Evolutionary conservation across 2,113 vertebrate genomes (phyloP).

Genomic region (Neopipo cinnamomea): DNA sequence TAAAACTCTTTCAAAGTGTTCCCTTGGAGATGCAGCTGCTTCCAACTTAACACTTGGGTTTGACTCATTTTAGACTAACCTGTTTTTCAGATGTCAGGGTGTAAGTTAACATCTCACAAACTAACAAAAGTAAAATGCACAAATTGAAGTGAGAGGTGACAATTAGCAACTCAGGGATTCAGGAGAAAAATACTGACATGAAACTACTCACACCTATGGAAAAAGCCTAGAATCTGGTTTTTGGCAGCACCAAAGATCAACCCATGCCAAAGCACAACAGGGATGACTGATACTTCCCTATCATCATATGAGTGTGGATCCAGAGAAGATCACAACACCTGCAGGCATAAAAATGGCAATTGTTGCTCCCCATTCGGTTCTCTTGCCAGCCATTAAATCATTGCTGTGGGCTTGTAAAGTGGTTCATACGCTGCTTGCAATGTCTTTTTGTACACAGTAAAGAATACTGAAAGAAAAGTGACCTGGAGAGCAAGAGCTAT

Average conservation of each 20-base stretch:
- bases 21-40: not conserved
- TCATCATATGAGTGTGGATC: fast-evolving
- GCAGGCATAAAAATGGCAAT: fast-evolving
- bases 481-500: not conserved
- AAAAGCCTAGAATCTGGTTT: not conserved
- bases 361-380: not conserved
- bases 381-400: not conserved
- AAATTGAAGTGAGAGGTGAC: not conserved
- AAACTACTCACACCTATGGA: not conserved
- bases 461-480: not conserved
- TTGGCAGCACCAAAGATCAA: not conserved
- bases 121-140: not conserved
- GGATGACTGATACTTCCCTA: not conserved
- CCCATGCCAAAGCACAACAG: not conserved
- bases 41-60: not conserved
- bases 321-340: fast-evolving
- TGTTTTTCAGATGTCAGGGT: not conserved
- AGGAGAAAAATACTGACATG: not conserved
- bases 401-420: not conserved
- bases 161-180: not conserved
- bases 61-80: not conserved
- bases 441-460: not conserved
- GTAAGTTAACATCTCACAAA: not conserved
- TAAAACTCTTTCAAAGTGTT: not conserved
- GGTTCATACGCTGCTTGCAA: not conserved